Evolutionary conservation across 2,888 invertebrate genomes (phyloP).

Genomic region (Notodonta dromedarius): DNA sequence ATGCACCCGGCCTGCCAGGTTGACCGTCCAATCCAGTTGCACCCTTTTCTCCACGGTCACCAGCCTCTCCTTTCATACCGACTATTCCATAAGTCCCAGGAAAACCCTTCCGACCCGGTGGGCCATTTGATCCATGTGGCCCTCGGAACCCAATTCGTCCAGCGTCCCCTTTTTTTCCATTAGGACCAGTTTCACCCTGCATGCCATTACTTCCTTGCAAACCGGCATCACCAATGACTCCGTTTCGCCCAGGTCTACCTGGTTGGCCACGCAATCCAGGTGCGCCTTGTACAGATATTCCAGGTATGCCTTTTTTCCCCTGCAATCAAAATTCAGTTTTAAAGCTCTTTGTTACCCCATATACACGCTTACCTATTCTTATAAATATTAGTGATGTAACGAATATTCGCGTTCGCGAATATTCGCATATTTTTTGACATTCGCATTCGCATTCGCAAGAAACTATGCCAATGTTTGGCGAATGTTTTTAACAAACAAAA

Average conservation of each 20-base stretch:
- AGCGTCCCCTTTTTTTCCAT: slow-evolving; percentile 84
- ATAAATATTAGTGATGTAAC: too few species aligned
- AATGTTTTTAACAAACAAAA: too few species aligned
- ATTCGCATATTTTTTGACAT: too few species aligned
- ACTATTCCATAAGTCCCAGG: slow-evolving; percentile 70
- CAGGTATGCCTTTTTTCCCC: slow-evolving; percentile 74
- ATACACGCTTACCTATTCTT: too few species aligned
- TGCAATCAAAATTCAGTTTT: slow-evolving; percentile 33
- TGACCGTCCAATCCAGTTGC: slow-evolving; percentile 77
- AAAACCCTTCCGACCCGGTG: slow-evolving; percentile 68
- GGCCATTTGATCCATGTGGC: slow-evolving; percentile 63
- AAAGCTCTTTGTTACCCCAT: too few species aligned
- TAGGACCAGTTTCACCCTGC: slow-evolving; percentile 69
- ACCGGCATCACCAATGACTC: slow-evolving; percentile 82
- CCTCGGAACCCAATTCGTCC: slow-evolving; percentile 71
- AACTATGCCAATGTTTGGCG: too few species aligned
- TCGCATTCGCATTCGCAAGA: too few species aligned
- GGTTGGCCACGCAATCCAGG: slow-evolving; percentile 89
- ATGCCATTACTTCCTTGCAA: slow-evolving; percentile 69
- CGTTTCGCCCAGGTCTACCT: slow-evolving; percentile 89
- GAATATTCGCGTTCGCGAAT: too few species aligned
- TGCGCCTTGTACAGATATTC: slow-evolving; percentile 82
- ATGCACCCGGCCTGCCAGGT: slow-evolving; percentile 77
- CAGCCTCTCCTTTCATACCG: slow-evolving; percentile 70
- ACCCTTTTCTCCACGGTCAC: slow-evolving; percentile 92